These are phyloP conservation scores for Myathropa florea DNA, from an alignment of 2,888 invertebrate species.

Conservation along the genomic window DNA sequence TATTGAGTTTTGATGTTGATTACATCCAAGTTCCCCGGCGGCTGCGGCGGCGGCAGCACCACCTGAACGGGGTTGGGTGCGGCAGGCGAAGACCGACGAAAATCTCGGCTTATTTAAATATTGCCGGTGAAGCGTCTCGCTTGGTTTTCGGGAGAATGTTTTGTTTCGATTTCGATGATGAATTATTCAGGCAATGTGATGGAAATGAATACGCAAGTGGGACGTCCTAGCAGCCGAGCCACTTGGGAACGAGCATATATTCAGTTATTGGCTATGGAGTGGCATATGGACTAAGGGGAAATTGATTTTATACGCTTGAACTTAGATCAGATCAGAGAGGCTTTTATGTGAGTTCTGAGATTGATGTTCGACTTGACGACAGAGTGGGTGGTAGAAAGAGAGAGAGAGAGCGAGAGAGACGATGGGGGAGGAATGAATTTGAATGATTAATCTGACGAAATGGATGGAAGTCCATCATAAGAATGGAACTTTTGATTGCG, in stretches of 20 bases:
- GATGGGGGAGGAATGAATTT: too few relatives aligned
- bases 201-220: slow-evolving; percentile 17
- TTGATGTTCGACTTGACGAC: neutral
- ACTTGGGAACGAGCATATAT: neutral
- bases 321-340: neutral
- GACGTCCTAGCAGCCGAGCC: neutral
- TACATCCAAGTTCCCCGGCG: neutral
- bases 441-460: neutral
- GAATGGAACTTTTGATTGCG: neutral
- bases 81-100: too few relatives aligned
- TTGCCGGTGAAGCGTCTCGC: neutral
- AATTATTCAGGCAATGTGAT: slow-evolving; percentile 28
- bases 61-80: neutral
- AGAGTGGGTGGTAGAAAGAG: too few relatives aligned
- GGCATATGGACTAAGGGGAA: neutral
- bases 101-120: slow-evolving; percentile 21
- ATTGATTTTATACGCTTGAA: neutral
- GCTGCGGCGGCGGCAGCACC: neutral
- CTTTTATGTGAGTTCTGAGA: neutral
- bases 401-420: too few relatives aligned
- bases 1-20: slow-evolving; percentile 40
- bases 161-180: slow-evolving; percentile 34
- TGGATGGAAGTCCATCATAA: neutral
- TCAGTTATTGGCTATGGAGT: neutral
- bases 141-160: slow-evolving; percentile 18